Evolutionary conservation across 1,140 invertebrate species (phyloP).

Genomic region (Berghia stephanieae): DNA sequence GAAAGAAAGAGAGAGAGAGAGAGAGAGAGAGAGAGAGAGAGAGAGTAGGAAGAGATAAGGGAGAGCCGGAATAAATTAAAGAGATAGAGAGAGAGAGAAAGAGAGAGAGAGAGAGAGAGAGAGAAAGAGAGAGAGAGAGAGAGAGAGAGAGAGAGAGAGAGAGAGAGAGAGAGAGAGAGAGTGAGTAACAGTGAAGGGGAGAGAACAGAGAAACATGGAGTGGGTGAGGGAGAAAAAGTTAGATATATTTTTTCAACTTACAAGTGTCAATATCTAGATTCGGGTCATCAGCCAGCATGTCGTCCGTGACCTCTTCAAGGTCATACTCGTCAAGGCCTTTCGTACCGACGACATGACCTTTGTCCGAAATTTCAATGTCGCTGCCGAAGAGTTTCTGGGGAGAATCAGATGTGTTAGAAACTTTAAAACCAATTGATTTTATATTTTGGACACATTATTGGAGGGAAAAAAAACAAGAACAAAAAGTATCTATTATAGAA

Average conservation of each 20-base stretch:
- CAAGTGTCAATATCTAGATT: conserved; percentile 52
- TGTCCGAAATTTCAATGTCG: conserved; percentile 46
- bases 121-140: conserved; percentile 6
- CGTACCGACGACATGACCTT: conserved; percentile 44
- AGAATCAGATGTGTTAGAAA: no score
- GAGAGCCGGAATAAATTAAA: no score
- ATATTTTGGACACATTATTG: no score
- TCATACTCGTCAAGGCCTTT: conserved; percentile 46
- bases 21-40: background rate
- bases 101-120: conserved; percentile 11
- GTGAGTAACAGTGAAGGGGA: no score
- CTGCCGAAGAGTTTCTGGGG: conserved; percentile 54
- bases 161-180: no score
- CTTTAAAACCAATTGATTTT: background rate
- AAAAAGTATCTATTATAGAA: no score
- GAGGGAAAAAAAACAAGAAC: no score
- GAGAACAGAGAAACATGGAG: no score
- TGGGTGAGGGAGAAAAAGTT: background rate
- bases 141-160: conserved; percentile 12
- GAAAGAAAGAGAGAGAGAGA: conserved; percentile 13
- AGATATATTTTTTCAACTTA: conserved; percentile 37
- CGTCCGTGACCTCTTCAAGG: conserved; percentile 49
- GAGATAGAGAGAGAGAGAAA: conserved; percentile 2
- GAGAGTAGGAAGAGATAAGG: background rate
- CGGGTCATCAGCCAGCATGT: conserved; percentile 49